These are phyloP conservation scores for Sarcoramphus papa DNA, from an alignment of 2,797 vertebrate genomes.

Conservation along the genomic window DNA sequence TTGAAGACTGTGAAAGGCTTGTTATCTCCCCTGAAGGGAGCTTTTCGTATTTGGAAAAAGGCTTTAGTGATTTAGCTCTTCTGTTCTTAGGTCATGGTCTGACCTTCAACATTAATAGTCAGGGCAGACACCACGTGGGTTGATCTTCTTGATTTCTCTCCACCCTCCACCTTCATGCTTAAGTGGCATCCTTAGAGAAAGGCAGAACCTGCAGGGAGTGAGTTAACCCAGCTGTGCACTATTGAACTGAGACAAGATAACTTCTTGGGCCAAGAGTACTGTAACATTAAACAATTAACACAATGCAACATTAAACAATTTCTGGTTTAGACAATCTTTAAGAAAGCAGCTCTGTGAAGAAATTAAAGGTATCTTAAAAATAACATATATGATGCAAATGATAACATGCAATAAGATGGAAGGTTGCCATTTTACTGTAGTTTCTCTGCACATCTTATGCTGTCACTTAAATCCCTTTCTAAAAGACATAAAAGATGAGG, in stretches of 20 bases:
- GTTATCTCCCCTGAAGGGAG: background rate
- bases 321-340: background rate
- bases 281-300: background rate
- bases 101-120: background rate
- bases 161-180: background rate
- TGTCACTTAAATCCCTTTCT: background rate
- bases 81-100: background rate
- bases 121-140: background rate
- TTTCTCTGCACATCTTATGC: background rate
- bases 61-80: background rate
- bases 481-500: background rate
- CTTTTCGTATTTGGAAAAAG: conserved; percentile 10
- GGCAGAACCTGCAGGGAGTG: background rate
- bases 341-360: background rate
- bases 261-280: background rate
- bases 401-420: background rate
- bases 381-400: background rate
- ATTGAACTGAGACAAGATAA: background rate
- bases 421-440: background rate
- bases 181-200: background rate
- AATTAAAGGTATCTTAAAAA: background rate
- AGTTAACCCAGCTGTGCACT: background rate
- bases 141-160: background rate
- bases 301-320: background rate
- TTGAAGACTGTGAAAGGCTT: background rate